Base-by-base conservation (phyloP, 2,113 vertebrate species). In the Perca fluviatilis region DNA sequence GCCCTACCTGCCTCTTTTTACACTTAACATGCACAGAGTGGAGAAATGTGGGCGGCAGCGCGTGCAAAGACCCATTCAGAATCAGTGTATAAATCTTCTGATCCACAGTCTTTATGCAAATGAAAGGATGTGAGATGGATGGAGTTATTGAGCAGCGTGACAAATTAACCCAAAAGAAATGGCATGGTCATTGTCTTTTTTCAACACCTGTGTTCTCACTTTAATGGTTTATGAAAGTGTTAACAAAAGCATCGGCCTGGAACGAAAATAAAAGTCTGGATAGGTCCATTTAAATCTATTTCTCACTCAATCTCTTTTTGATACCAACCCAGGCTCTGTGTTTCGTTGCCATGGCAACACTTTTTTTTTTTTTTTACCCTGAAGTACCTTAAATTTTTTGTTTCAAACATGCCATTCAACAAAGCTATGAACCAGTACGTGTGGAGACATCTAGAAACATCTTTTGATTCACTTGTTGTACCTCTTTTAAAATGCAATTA, bases 261-360 rank as follows among this genome's bases (percentile, higher is more conserved):
- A 85, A 67, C 50, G 43, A 11, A 40, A 40, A 40, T n/a, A 86
- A 81, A 74, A 68, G 56, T 60, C 84, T 36, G 5, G 36, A 89
- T 69, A 66, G 66, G 61, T 88, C 87, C 85, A 85, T 93, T 93
- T 90, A 81, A 89, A 91, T 91, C 84, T 84, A 79, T 83, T 87
- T 93, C 89, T 91, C 91, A 69, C 88, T 87, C 93, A 74, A 77
- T 89, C 84, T 76, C 56, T 88, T 82, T 81, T 80, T 88, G 63
- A 92, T 93, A 72, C 47, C 73, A 88, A 89, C 86, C 56, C 86
- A 66, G 83, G 85, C 87, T 91, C 93, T 91, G 90, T 92, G 85
- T 94, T 94, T 82, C 47, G 94, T 95, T 94, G 85, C 91, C 91
- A 93, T 95, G 91, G 93, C 74, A 94, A 95, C 92, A 21, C 69